phyloP scores from a whole-genome alignment of 2,797 vertebrate genomes.

The Tiaroga cobitis region DNA sequence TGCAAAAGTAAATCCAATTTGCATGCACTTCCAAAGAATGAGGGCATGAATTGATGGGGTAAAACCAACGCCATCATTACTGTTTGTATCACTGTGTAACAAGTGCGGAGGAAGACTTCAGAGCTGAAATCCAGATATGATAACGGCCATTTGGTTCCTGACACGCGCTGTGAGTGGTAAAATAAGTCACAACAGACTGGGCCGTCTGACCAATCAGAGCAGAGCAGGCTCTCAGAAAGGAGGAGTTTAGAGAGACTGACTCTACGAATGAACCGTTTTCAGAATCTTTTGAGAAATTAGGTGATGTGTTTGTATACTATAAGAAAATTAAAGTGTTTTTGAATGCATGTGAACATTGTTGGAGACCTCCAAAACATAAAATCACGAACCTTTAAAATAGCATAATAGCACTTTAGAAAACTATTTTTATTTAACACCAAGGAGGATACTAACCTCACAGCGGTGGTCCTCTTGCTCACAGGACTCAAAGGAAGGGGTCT shows the following conservation, averaged over 20 bases:
- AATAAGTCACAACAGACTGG: background rate
- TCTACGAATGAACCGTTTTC: background rate
- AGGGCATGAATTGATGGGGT: background rate
- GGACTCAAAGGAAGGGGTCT: constrained; percentile 92
- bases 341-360: background rate
- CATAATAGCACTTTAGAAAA: background rate
- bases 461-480: constrained; percentile 88
- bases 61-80: background rate
- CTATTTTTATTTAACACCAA: background rate
- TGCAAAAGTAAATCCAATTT: too few species aligned
- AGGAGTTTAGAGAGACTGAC: background rate
- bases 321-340: background rate
- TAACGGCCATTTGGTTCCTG: background rate
- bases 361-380: background rate
- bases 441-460: constrained; percentile 84
- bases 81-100: background rate
- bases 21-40: background rate
- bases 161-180: background rate
- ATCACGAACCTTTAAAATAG: background rate
- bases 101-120: background rate
- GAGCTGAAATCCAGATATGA: background rate
- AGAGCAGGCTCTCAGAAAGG: background rate
- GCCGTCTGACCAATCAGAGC: background rate
- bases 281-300: background rate
- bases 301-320: background rate